Conservation (phyloP, 2,113 vertebrate genomes). For the Corythaeola cristata region DNA sequence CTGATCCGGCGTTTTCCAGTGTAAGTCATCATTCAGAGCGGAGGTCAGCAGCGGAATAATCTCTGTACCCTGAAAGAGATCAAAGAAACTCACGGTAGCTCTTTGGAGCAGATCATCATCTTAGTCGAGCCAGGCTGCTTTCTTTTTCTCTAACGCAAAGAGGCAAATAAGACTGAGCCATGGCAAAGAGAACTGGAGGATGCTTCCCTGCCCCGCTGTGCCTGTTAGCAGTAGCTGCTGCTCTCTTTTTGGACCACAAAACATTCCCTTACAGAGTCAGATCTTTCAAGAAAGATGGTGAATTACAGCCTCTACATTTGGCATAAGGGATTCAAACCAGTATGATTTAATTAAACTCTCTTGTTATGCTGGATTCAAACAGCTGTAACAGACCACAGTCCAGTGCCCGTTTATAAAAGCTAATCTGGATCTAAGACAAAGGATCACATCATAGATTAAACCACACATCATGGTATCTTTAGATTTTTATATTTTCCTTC, state of each 20-base stretch:
- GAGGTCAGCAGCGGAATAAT: conserved; percentile 74
- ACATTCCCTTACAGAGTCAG: background rate
- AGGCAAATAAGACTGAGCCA: background rate
- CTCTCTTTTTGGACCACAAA: background rate
- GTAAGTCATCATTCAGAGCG: conserved; percentile 65
- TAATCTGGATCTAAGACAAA: background rate
- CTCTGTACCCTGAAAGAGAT: conserved; percentile 70
- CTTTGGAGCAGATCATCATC: background rate
- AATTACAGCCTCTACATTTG: background rate
- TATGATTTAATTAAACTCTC: background rate
- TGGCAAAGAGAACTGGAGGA: background rate
- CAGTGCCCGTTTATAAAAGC: background rate
- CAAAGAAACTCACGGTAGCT: background rate
- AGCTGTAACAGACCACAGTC: background rate
- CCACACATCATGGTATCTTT: rapidly evolving
- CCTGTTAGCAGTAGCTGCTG: background rate
- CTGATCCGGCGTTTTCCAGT: conserved; percentile 74
- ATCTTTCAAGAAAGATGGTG: background rate
- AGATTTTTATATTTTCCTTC: background rate
- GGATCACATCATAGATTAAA: background rate
- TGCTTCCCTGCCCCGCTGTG: background rate
- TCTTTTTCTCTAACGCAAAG: background rate
- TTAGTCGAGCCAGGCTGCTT: background rate
- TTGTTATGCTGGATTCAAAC: background rate
- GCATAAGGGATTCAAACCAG: background rate